Base-by-base conservation (phyloP, 2,113 vertebrate species). In the Chionis minor region DNA sequence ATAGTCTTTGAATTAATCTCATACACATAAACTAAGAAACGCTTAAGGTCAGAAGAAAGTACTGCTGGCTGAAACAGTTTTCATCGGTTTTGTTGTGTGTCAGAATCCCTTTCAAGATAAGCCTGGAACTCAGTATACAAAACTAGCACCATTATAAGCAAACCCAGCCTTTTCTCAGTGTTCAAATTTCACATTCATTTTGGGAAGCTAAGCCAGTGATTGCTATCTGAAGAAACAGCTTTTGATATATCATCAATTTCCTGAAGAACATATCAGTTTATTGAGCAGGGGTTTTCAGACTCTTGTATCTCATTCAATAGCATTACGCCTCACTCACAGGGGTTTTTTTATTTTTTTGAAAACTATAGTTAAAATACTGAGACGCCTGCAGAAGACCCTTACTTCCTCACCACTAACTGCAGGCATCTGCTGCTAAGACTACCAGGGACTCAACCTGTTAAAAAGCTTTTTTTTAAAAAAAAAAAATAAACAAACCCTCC, bases 211-310 rank as follows among this genome's bases (percentile, higher is more conserved):
- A 80, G 71, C 52, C 71, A 70, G 40, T 42, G 88, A 93, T 77
- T 91, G 55, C n/a, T 81, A 91, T 96, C 95, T 94, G 83, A 81
- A 96, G 56, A 62, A 94, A 92, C 63, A 92, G 83, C 93, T 96
- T 96, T 94, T 96, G 84, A 95, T 96, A 88, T 33, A 92, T 61
- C 83, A 94, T 94, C 95, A 94, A 86, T 97, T 97, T 97, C 96
- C 95, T 92, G 93, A 90, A 96, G 71, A 96, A 95, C 58, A 15
- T 86, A 82, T 86, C 95, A 81, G 84, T 92, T 97, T 96, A 97
- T 92, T 92, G 84, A 97, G 86, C 0, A 0, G 28, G 59, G 30
- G 21, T 58, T 85, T 94, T 85, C 83, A 93, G 52, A 67, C 81
- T 95, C 70, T 91, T 78, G 33, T 90, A 90, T 91, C 95, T 96